Evolutionary conservation across 1,140 invertebrate genomes (phyloP), one percentile per base, ranked within the genome.

Genomic region (Polypedilum vanderplanki): DNA sequence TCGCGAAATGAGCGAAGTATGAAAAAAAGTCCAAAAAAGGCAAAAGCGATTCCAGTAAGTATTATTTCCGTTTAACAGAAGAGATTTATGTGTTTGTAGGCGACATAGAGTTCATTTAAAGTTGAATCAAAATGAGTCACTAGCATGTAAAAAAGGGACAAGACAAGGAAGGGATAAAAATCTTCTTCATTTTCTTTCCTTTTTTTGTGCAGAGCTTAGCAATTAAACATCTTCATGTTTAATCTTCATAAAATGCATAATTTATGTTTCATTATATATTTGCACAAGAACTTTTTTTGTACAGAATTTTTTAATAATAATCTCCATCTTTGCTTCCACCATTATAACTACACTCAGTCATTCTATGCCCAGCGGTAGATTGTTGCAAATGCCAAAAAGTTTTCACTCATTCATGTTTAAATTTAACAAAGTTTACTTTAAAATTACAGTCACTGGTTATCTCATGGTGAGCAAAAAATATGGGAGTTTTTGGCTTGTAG

Each of bases 231-330:
- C 65, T 70, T 22, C 65, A 70, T 22, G 65, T 70, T 70, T 70
- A 20, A 20, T 70, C 17, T 70, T 17, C 65, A 70, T 70, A 70
- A 70, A 70, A 70, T 70, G 17, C 20, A 70, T 70, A 70, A 70
- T 70, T 70, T 70, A 70, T 70, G 65, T 70, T 70, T 70, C 17
- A 70, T 70, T 70, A 70, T 70, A 20, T 70, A 22, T 70, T 20
- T 70, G 20, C 17, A 70, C 65, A 20, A 20, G 7, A 67, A 67
- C 65, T 20, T 57, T 57, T 15, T 57, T 3, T 57, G 46, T 57
- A 4, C 46, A 57, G 46, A 57, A 57, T 57, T 57, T 46, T 57
- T 57, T 57, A 57, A 57, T 57, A 57, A 57, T 57, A 57, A 57
- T 57, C n/a, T 57, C 12, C 46, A 12, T 57, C 46, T 57, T 57